These are phyloP conservation scores for Protobothrops mucrosquamatus DNA, from an alignment of 2,113 vertebrate species.

Conservation along the genomic window DNA sequence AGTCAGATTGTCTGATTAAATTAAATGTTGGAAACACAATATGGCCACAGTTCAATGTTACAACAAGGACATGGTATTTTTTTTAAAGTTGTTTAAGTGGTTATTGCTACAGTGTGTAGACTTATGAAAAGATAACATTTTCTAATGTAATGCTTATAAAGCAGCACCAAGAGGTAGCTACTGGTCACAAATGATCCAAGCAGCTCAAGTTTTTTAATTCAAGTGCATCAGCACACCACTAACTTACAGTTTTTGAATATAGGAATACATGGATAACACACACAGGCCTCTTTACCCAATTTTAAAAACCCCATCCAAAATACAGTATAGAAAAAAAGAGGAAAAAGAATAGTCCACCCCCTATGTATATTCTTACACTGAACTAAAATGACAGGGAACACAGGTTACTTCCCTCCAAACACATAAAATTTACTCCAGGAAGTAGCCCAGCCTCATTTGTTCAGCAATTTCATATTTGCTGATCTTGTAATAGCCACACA, in stretches of 20 bases:
- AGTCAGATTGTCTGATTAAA: conserved; percentile 22
- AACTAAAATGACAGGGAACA: neutral
- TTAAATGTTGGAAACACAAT: neutral
- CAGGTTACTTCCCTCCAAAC: conserved; percentile 28
- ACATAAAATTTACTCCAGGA: conserved; percentile 38
- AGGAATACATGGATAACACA: neutral
- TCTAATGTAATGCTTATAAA: conserved; percentile 41
- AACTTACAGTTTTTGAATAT: conserved; percentile 25
- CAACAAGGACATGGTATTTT: conserved; percentile 16
- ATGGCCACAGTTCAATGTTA: conserved; percentile 14
- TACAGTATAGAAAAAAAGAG: neutral
- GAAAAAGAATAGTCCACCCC: neutral
- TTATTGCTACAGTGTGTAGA: conserved; percentile 39
- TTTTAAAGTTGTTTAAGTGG: neutral
- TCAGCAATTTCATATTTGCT: conserved; percentile 18
- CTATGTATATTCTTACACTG: neutral
- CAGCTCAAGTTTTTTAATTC: conserved; percentile 26
- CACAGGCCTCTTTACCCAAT: neutral
- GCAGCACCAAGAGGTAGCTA: conserved; percentile 53
- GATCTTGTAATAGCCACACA: conserved; percentile 36
- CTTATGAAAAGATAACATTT: neutral
- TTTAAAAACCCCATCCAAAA: neutral
- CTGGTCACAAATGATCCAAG: conserved; percentile 23
- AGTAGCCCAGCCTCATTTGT: conserved; percentile 16
- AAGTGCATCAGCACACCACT: conserved; percentile 8